Percentiles rank a stretch among this genome's conserved stretches.
Evolutionary conservation across 2,888 invertebrate species (phyloP).

Genomic region (Heteromurus nitidus): DNA sequence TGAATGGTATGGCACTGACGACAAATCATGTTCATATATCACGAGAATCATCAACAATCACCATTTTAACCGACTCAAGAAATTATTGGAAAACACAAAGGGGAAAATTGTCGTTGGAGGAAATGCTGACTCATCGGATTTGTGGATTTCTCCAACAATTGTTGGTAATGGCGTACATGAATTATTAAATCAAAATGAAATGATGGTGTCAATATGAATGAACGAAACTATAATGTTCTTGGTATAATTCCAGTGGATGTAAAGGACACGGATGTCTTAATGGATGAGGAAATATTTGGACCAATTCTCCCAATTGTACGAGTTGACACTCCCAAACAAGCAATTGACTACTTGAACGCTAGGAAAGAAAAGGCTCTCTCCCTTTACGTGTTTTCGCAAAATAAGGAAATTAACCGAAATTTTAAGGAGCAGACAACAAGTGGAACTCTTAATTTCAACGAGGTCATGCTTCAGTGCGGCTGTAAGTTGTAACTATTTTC

Average conservation of each 20-base stretch:
- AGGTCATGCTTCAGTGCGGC: slow-evolving; percentile 88
- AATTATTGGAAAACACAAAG: slow-evolving; percentile 81
- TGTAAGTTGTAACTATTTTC: slow-evolving; percentile 75
- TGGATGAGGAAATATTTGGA: slow-evolving; percentile 94
- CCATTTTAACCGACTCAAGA: slow-evolving; percentile 80
- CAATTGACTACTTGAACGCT: slow-evolving; percentile 81
- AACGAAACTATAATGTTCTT: too few relatives aligned
- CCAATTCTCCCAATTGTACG: slow-evolving; percentile 94
- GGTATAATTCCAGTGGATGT: too few relatives aligned
- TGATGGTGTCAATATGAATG: too few relatives aligned
- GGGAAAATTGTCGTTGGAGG: slow-evolving; percentile 89
- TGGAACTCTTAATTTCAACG: slow-evolving; percentile 89
- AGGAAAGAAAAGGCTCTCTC: slow-evolving; percentile 91
- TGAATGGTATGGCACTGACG: slow-evolving; percentile 89
- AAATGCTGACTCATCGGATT: slow-evolving; percentile 83
- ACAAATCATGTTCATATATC: slow-evolving; percentile 88
- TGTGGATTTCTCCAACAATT: slow-evolving; percentile 74
- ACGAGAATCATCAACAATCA: slow-evolving; percentile 89
- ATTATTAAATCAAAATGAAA: too few relatives aligned
- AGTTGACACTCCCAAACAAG: slow-evolving; percentile 90
- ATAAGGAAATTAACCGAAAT: slow-evolving; percentile 79
- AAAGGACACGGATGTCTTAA: slow-evolving; percentile 72
- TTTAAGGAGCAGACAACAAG: slow-evolving; percentile 84
- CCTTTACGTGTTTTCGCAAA: slow-evolving; percentile 88
- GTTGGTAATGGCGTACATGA: slow-evolving; percentile 53